Evolutionary conservation across 2,888 invertebrate species (phyloP).

Genomic region (Polyploca ridens): DNA sequence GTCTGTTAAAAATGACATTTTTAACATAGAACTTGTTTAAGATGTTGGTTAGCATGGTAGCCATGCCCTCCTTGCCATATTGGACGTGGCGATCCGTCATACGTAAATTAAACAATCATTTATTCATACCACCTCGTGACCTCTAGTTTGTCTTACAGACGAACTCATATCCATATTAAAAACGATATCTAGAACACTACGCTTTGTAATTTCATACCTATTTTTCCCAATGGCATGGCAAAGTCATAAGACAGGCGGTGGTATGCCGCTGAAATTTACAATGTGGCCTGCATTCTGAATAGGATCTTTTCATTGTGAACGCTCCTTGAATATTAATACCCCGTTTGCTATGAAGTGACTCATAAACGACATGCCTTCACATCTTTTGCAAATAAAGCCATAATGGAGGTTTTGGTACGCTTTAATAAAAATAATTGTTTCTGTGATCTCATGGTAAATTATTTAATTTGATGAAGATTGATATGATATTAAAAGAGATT

Average conservation of each 20-base stretch:
- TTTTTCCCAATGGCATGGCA: not conserved
- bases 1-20: too few relatives aligned
- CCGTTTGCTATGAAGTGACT: not conserved
- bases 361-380: slow-evolving; percentile 7
- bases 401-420: not conserved
- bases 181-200: not conserved
- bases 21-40: too few relatives aligned
- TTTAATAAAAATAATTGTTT: not conserved
- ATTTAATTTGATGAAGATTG: too few relatives aligned
- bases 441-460: too few relatives aligned
- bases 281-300: slow-evolving; percentile 40
- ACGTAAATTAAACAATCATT: too few relatives aligned
- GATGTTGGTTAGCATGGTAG: too few relatives aligned
- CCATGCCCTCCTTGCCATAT: too few relatives aligned
- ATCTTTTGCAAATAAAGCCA: not conserved
- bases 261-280: slow-evolving; percentile 28
- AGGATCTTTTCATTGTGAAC: slow-evolving; percentile 28
- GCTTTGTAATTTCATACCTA: not conserved
- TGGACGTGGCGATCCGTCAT: too few relatives aligned
- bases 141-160: too few relatives aligned
- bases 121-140: too few relatives aligned
- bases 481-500: too few relatives aligned
- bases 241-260: not conserved
- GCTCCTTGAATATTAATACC: slow-evolving; percentile 35
- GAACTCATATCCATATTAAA: too few relatives aligned